Base-by-base conservation (phyloP, 1,140 invertebrate genomes). In the Samia ricini region DNA sequence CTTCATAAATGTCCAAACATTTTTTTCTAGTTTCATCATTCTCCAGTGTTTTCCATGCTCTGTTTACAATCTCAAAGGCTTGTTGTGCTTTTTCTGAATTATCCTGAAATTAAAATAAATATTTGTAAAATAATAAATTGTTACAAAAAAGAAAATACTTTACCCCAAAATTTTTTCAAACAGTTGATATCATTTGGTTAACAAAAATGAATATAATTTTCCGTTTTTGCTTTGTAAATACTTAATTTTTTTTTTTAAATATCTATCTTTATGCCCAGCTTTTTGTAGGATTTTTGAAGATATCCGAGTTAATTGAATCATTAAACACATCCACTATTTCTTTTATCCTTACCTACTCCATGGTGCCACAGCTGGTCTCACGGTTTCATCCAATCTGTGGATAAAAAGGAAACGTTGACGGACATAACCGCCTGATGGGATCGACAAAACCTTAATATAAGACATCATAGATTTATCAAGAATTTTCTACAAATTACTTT, bases 1-100 rank as follows among this genome's bases (percentile, higher is more conserved):
- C 99, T 89, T 99, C 97, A 62, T 99, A 98, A 73, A 99, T 95
- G 74, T 99, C 98, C 90, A 98, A 92, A 87, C 98, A 99, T 91
- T 97, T 97, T 77, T 96, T 95, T 74, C 97, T 93, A 0, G 97
- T 97, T 69, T 97, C 95, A 76, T 99, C 98, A 93, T 98, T 97
- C 87, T 99, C 98, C 74, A 99, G 85, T 52, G 95, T 97, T 91
- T 99, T 98, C 94, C 97, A 99, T 7, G 99, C 97, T 87, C 97
- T 97, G 80, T 98, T 99, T 36, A 99, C 94, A 89, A 98, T 97
- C 91, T 98, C 97, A 91, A 98, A 98, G 63, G 96, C 96, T 85
- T 96, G 94, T 86, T 99, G 97, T 10, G 99, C 97, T 90, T 98
- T 93, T 56, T 99, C 98, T 36, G 94, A 91, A 87, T 99, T 97